Evolutionary conservation across 2,113 vertebrate genomes (phyloP), one percentile per base, ranked within the genome.

Genomic region (Aldabrachelys gigantea): DNA sequence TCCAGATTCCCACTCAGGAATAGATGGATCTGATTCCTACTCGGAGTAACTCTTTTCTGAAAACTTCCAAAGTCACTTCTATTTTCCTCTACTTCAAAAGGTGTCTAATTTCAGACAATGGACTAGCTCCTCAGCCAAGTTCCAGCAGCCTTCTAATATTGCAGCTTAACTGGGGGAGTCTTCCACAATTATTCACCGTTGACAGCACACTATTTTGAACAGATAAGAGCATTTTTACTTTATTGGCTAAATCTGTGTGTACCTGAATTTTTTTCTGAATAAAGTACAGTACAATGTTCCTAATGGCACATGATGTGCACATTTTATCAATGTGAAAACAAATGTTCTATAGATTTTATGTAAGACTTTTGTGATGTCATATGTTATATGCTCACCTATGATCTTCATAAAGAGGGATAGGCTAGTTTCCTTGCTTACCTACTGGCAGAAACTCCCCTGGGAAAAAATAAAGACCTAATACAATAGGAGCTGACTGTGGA

Each of bases 21-120:
- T 47, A 24, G 94, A 94, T 94, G 91, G 89, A 27, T 94, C 89
- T 80, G 89, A 95, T 95, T 95, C 93, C 89, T 96, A 90, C 94
- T 88, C 16, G 89, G 94, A 90, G 94, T 84, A 94, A 94, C 72
- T 83, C 6, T 80, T 90, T 93, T 91, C 75, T 92, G 29, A 82
- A 92, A 57, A 94, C 6, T 24, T 75, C 38, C 7, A 96, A 31
- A 90, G 53, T 94, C 91, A 89, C 57, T 97, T 96, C 78, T 80
- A 86, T 84, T 96, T 96, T 93, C 87, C 19, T 19, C n/a, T 19
- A 13, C 65, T 38, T 87, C 94, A 97, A 96, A 91, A 75, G 89
- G 92, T 79, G 65, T 82, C 17, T 97, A 97, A 50, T 89, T 95
- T 95, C 95, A 78, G 83, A 44, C 50, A 83, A 85, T 25, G n/a